These are phyloP conservation scores for Cheilosia vernalis DNA, from an alignment of 2,888 invertebrate species.

Conservation along the genomic window DNA sequence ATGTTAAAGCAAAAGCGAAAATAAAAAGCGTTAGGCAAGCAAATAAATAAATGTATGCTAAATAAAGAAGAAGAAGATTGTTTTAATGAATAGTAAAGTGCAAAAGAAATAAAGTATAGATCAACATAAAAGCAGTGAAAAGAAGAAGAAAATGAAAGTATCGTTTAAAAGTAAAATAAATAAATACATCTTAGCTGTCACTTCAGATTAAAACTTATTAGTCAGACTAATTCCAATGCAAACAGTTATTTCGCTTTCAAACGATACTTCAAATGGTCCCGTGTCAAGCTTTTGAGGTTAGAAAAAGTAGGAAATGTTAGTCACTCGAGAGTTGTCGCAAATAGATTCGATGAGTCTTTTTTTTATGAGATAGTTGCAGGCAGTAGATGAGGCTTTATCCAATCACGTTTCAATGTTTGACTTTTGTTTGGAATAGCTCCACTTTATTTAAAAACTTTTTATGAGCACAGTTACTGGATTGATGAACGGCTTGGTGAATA, in stretches of 20 bases:
- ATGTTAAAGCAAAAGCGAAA: slow-evolving; percentile 68
- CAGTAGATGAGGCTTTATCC: slow-evolving; percentile 31
- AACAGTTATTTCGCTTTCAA: not conserved
- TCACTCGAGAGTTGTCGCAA: slow-evolving; percentile 29
- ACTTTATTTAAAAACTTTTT: slow-evolving; percentile 59
- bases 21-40: slow-evolving; percentile 76
- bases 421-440: slow-evolving; percentile 37
- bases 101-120: slow-evolving; percentile 70
- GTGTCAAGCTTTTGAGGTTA: slow-evolving; percentile 6
- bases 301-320: slow-evolving; percentile 66
- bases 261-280: not conserved
- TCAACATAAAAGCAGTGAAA: slow-evolving; percentile 30
- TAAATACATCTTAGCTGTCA: not conserved
- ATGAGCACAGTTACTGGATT: slow-evolving; percentile 39
- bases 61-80: slow-evolving; percentile 62
- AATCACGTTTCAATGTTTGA: slow-evolving; percentile 1
- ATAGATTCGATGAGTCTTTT: slow-evolving; percentile 55
- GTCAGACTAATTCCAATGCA: not conserved
- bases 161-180: slow-evolving; percentile 26
- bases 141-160: slow-evolving; percentile 33
- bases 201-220: not conserved
- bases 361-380: slow-evolving; percentile 55
- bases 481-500: slow-evolving; percentile 64
- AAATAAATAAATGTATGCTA: slow-evolving; percentile 68
- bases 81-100: slow-evolving; percentile 71